phyloP scores from a whole-genome alignment of 1,140 invertebrate genomes.

The Nasonia longicornis region DNA sequence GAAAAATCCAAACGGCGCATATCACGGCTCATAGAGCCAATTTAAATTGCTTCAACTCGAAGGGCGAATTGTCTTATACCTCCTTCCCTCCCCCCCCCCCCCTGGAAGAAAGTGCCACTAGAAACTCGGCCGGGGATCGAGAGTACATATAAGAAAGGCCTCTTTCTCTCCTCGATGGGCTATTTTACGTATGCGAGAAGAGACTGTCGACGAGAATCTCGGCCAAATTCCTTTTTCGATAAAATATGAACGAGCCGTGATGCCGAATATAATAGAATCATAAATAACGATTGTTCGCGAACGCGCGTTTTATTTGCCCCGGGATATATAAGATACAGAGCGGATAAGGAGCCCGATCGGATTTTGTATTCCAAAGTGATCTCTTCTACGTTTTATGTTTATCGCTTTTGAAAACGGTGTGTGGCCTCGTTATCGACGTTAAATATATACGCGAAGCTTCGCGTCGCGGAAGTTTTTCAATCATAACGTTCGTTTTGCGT shows the following conservation, averaged over 20 bases:
- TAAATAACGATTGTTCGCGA: neutral
- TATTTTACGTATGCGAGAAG: neutral
- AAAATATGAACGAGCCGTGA: slow-evolving; percentile 1
- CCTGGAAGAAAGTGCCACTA: neutral
- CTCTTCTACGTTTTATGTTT: neutral
- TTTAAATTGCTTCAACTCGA: neutral
- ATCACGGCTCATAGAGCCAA: too few species aligned
- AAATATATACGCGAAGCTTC: neutral
- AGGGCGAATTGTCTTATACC: neutral
- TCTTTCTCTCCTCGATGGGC: neutral
- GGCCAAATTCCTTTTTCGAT: neutral
- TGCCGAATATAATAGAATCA: slow-evolving; percentile 1
- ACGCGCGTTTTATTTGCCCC: neutral
- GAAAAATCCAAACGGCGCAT: too few species aligned
- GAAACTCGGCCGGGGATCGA: neutral
- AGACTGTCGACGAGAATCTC: neutral
- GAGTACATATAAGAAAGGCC: neutral
- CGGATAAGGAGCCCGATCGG: neutral
- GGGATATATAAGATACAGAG: neutral
- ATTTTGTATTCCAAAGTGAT: neutral
- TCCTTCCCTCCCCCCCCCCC: too few species aligned
- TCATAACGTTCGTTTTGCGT: neutral
- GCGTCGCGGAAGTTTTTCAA: neutral
- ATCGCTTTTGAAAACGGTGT: neutral
- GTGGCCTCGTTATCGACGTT: too few species aligned